phyloP scores from a whole-genome alignment of 2,888 invertebrate genomes.

The Cerastis leucographa region DNA sequence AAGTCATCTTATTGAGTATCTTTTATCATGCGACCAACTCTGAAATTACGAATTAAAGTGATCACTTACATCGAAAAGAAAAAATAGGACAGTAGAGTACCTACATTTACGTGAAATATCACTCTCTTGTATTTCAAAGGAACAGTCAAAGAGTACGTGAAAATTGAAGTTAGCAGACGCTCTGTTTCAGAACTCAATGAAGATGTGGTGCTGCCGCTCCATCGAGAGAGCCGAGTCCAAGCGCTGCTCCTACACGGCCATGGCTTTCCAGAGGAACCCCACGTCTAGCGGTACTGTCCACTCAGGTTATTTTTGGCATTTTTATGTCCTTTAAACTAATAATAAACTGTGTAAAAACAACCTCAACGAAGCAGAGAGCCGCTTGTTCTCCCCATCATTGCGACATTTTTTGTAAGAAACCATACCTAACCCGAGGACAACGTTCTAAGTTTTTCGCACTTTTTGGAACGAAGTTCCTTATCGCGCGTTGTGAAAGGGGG shows the following conservation, averaged over 20 bases:
- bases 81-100: not conserved
- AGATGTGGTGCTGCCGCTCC: conserved; percentile 84
- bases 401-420: not conserved
- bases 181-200: conserved; percentile 91
- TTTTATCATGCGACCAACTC: not conserved
- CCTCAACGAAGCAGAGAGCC: not conserved
- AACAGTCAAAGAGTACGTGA: not conserved
- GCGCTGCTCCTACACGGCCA: conserved; percentile 91
- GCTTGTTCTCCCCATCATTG: not conserved
- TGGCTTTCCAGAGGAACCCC: conserved; percentile 89
- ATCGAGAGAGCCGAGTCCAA: conserved; percentile 71
- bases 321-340: not conserved
- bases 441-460: too few species aligned
- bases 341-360: not conserved
- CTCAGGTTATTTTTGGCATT: conserved; percentile 78
- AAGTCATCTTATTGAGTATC: not conserved
- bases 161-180: conserved; percentile 57
- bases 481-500: too few species aligned
- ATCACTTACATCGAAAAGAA: not conserved
- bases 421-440: too few species aligned
- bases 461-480: too few species aligned
- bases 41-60: not conserved
- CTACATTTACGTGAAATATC: not conserved
- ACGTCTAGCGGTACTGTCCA: conserved; percentile 82
- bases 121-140: not conserved